Base-by-base conservation (phyloP, 2,113 vertebrate genomes). In the Craseonycteris thonglongyai region DNA sequence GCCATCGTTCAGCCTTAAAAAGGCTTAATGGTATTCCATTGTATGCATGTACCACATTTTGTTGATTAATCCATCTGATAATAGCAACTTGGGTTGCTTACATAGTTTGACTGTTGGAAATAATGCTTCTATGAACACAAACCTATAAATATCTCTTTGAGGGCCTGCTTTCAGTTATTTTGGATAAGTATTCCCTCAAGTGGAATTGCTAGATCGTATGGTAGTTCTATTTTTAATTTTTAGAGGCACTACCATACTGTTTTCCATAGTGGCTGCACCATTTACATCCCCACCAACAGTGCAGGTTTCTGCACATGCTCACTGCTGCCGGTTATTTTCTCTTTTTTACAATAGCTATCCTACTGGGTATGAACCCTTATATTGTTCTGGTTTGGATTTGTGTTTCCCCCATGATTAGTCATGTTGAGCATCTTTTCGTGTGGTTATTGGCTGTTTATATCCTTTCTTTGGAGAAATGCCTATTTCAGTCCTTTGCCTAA, bases 241-340 rank as follows among this genome's bases (percentile, higher is more conserved):
- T 81, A 28, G 10, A 72, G 24, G 33, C 54, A 16, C n/a, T 21
- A 3, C 10, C 22, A 3, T 15, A 5, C 40, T 80, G 1, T 56
- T 66, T 94, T 56, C 58, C 51, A 24, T 3, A 22, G 21, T 47
- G 13, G 30, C 69, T 47, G 19, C 19, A n/a, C 9, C 47, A n/a
- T 21, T 54, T 49, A 6, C 12, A 1, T 66, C 61, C 38, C 49
- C 47, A 30, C 68, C 33, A n/a, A 0, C 11, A 24, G 6, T 3
- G 1, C 4, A 10, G 22, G 0, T 30, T 45, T 74, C 30, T 30
- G 4, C 16, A 0, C 2, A 8, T 19, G 28, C 5, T 78, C 21
- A 12, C 42, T 30, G 7, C 12, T n/a, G 11, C 49, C 38, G 51
- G 21, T n/a, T 47, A 9, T 79, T 84, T 45, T 75, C 63, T 45